Conservation (phyloP, 2,113 vertebrate genomes). For the Origma solitaria region DNA sequence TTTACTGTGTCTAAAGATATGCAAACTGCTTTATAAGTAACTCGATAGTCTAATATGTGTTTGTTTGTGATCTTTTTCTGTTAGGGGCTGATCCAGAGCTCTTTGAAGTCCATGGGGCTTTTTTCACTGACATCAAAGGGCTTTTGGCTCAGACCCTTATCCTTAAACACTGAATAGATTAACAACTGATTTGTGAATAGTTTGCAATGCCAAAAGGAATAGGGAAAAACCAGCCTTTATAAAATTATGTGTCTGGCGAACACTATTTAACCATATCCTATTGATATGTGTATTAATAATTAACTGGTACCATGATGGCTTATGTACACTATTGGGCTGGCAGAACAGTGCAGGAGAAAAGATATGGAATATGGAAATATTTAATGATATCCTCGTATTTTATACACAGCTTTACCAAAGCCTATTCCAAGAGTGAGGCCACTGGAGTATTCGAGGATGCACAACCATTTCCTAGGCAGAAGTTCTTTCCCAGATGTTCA, state of each 20-base stretch:
- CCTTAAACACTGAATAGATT: conserved; percentile 54
- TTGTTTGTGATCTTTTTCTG: conserved; percentile 33
- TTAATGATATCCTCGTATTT: conserved; percentile 60
- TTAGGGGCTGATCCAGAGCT: conserved; percentile 1
- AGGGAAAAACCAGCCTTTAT: background rate
- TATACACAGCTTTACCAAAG: conserved; percentile 43
- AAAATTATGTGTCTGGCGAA: background rate
- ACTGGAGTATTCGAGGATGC: conserved; percentile 69
- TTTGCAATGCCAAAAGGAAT: background rate
- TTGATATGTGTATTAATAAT: conserved; percentile 13
- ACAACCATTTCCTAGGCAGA: conserved; percentile 62
- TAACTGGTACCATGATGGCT: background rate
- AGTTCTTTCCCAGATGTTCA: conserved; percentile 77
- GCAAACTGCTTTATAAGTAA: background rate
- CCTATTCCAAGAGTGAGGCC: conserved; percentile 49
- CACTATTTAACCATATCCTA: background rate
- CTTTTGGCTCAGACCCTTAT: conserved; percentile 22
- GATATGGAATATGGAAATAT: conserved; percentile 39
- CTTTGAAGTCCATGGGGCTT: background rate
- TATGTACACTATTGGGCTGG: background rate
- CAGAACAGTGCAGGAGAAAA: background rate
- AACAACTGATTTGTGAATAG: conserved; percentile 34
- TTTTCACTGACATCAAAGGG: conserved; percentile 41
- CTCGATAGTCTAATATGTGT: background rate
- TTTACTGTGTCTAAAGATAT: conserved; percentile 40